A percentile compares a stretch with the other conserved stretches of the same genome.
Evolutionary conservation across 2,113 vertebrate genomes (phyloP).

Genomic region (Typhlomys cinereus): DNA sequence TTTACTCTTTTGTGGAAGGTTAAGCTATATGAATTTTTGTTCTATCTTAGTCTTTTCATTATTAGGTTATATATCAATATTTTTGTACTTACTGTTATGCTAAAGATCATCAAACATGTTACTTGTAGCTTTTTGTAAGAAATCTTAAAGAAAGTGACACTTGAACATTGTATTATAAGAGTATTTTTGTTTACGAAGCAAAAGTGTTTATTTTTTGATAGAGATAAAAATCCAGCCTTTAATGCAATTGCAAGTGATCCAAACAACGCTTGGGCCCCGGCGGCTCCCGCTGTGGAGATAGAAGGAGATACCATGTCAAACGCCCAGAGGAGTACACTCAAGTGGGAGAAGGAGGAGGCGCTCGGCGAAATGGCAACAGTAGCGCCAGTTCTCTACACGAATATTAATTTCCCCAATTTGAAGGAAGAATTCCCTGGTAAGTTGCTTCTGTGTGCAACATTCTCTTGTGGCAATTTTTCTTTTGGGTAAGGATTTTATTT

Average conservation of each 20-base stretch:
- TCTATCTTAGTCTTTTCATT: neutral
- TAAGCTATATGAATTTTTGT: neutral
- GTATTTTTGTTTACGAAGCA: neutral
- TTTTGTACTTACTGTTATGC: neutral
- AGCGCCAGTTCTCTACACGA: constrained; percentile 97
- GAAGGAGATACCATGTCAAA: constrained; percentile 94
- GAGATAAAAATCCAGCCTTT: constrained; percentile 91
- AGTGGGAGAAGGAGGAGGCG: constrained; percentile 98
- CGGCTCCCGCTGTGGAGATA: constrained; percentile 85
- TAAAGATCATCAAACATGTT: neutral
- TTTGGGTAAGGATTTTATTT: too few species aligned
- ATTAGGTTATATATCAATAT: neutral
- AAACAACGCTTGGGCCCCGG: constrained; percentile 87
- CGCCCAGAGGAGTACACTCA: constrained; percentile 94
- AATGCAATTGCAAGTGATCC: constrained; percentile 90
- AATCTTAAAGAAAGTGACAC: neutral
- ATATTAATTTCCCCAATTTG: constrained; percentile 95
- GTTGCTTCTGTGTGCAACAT: too few species aligned
- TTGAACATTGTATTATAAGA: neutral
- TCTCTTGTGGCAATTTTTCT: too few species aligned
- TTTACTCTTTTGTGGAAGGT: neutral
- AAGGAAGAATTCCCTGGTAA: constrained; percentile 95
- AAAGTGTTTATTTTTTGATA: constrained; percentile 74
- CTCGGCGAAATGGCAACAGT: constrained; percentile 97
- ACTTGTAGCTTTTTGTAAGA: neutral